A percentile compares a stretch with the other conserved stretches of the same genome.
phyloP scores from a whole-genome alignment of 2,113 vertebrate genomes.

The Euleptes europaea region DNA sequence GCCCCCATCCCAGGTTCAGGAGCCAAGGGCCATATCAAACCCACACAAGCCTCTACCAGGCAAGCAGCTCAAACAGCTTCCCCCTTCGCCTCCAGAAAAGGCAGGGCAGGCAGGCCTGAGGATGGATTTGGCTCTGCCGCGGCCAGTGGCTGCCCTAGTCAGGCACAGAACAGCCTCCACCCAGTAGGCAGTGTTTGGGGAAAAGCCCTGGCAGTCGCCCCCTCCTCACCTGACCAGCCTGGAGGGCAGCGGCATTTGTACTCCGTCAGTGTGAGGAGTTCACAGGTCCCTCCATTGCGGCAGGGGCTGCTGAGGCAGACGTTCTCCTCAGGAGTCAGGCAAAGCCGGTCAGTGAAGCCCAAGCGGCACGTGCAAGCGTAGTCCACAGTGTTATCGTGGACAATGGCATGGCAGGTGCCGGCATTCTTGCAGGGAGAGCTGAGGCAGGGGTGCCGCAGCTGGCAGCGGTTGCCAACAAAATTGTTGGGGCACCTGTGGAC shows the following conservation, averaged over 20 bases:
- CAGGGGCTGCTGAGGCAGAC: slow-evolving; percentile 85
- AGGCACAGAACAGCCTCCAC: no score
- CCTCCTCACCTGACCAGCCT: slow-evolving; percentile 89
- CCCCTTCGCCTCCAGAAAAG: no score
- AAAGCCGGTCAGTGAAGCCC: slow-evolving; percentile 84
- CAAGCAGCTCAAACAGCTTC: no score
- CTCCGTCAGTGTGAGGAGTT: slow-evolving; percentile 77
- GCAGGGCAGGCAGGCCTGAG: no score
- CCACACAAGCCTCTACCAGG: no score
- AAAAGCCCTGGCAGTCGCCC: no score
- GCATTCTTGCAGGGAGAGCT: slow-evolving; percentile 83
- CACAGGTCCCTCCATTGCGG: slow-evolving; percentile 90
- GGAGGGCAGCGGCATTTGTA: slow-evolving; percentile 90
- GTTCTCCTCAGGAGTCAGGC: slow-evolving; percentile 81
- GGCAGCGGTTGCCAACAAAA: slow-evolving; percentile 82
- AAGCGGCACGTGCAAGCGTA: slow-evolving; percentile 82
- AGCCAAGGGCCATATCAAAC: no score
- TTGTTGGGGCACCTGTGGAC: slow-evolving; percentile 78
- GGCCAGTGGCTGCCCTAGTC: no score
- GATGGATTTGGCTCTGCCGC: no score
- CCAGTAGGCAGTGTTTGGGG: no score
- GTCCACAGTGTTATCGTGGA: slow-evolving; percentile 68
- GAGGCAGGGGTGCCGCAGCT: slow-evolving; percentile 86
- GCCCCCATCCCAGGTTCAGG: no score
- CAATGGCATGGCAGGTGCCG: slow-evolving; percentile 74